Evolutionary conservation across 2,113 vertebrate genomes (phyloP).

Genomic region (Rattus rattus): DNA sequence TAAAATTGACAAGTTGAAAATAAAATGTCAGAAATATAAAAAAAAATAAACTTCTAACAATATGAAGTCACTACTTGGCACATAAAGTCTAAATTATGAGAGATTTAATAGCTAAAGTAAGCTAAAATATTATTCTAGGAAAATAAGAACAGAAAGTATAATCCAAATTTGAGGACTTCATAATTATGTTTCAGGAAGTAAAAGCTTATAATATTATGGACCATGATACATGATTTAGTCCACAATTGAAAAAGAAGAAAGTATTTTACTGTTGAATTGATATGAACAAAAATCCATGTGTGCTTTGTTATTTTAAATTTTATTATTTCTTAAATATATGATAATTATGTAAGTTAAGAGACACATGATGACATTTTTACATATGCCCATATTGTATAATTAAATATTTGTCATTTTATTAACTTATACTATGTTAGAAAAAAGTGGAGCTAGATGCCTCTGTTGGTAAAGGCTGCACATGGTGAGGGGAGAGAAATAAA

Average conservation of each 20-base stretch:
- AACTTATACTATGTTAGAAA: background rate
- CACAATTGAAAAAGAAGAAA: background rate
- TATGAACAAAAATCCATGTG: background rate
- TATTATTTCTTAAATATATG: background rate
- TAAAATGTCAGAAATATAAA: constrained; percentile 20
- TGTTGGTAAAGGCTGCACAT: background rate
- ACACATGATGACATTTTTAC: rapidly evolving
- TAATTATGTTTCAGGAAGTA: background rate
- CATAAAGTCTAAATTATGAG: background rate
- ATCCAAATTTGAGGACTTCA: background rate
- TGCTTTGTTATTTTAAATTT: background rate
- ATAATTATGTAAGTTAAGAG: too few relatives aligned
- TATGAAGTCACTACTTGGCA: background rate
- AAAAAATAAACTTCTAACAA: constrained; percentile 58
- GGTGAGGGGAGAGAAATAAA: rapidly evolving
- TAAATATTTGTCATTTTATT: background rate
- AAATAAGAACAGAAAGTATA: background rate
- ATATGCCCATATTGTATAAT: rapidly evolving
- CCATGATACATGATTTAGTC: background rate
- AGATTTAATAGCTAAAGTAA: background rate
- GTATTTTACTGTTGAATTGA: background rate
- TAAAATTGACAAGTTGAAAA: constrained; percentile 66
- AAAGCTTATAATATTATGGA: background rate
- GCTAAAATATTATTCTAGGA: constrained; percentile 7
- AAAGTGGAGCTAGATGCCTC: too few relatives aligned